phyloP scores from a whole-genome alignment of 2,888 invertebrate genomes.

The Amblyteles armatorius region DNA sequence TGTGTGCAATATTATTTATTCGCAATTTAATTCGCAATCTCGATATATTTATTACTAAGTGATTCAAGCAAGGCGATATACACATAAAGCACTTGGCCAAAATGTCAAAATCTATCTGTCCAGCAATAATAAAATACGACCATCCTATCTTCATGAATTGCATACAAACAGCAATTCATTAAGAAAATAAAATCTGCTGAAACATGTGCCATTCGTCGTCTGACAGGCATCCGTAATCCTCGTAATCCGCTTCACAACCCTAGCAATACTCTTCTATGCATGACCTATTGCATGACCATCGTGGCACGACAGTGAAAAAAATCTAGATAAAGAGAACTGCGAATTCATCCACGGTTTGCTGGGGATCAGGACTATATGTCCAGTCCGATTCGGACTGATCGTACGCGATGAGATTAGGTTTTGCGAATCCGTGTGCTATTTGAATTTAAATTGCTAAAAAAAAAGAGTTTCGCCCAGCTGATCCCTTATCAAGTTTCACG shows the following conservation, averaged over 20 bases:
- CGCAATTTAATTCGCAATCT: not conserved
- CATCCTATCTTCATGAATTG: too few species aligned
- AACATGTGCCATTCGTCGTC: too few species aligned
- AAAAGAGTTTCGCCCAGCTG: constrained; percentile 2
- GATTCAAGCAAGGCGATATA: too few species aligned
- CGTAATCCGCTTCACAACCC: too few species aligned
- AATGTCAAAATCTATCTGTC: too few species aligned
- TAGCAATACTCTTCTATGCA: too few species aligned
- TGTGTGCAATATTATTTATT: not conserved
- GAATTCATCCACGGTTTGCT: not conserved
- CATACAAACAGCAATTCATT: too few species aligned
- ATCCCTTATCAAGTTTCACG: constrained; percentile 14
- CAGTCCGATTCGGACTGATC: not conserved
- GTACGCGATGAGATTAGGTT: constrained; percentile 3
- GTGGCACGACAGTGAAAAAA: not conserved
- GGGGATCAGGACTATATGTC: not conserved
- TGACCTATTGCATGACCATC: not conserved
- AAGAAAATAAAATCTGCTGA: too few species aligned
- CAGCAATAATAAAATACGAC: too few species aligned
- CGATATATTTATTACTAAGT: not conserved
- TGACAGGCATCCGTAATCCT: too few species aligned
- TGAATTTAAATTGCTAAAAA: constrained; percentile 4
- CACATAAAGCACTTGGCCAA: too few species aligned
- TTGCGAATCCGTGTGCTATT: not conserved
- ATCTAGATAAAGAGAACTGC: not conserved